phyloP scores from a whole-genome alignment of 2,888 invertebrate genomes.

The Pterobdella sp. region DNA sequence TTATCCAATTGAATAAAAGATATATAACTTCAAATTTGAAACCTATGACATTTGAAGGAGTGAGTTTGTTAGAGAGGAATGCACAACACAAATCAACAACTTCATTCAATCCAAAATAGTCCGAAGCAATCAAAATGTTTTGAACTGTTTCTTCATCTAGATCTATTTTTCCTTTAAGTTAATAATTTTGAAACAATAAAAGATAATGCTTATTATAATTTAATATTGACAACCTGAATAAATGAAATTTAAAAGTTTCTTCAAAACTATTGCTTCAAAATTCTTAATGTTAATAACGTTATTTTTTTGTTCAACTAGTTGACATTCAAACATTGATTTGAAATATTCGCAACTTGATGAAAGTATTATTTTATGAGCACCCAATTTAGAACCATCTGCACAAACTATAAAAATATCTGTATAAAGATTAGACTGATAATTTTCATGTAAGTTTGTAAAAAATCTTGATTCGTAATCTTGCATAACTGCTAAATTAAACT shows the following conservation, averaged over 20 bases:
- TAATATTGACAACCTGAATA: slow-evolving; percentile 20
- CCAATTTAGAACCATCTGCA: slow-evolving; percentile 7
- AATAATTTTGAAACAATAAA: background rate
- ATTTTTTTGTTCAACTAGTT: background rate
- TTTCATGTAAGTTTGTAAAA: slow-evolving; percentile 13
- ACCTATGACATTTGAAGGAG: slow-evolving; percentile 21
- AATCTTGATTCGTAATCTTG: slow-evolving; percentile 2
- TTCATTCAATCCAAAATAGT: slow-evolving; percentile 10
- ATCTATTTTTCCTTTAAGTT: background rate
- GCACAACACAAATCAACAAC: slow-evolving; percentile 17
- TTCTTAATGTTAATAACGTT: background rate
- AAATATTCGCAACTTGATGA: slow-evolving; percentile 11
- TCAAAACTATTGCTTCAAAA: slow-evolving; percentile 5
- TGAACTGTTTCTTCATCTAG: slow-evolving; percentile 23
- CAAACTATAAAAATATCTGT: slow-evolving; percentile 18
- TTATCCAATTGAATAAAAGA: background rate
- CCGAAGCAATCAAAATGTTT: slow-evolving; percentile 14
- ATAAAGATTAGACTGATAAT: slow-evolving; percentile 4
- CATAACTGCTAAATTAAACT: too few relatives aligned
- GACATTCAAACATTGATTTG: slow-evolving; percentile 25
- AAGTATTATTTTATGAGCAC: slow-evolving; percentile 23
- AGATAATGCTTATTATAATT: background rate
- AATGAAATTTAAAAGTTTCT: slow-evolving; percentile 21
- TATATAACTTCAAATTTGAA: background rate
- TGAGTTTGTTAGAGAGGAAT: background rate